Conservation (phyloP, 2,888 invertebrate species). For the Stenurella melanura region DNA sequence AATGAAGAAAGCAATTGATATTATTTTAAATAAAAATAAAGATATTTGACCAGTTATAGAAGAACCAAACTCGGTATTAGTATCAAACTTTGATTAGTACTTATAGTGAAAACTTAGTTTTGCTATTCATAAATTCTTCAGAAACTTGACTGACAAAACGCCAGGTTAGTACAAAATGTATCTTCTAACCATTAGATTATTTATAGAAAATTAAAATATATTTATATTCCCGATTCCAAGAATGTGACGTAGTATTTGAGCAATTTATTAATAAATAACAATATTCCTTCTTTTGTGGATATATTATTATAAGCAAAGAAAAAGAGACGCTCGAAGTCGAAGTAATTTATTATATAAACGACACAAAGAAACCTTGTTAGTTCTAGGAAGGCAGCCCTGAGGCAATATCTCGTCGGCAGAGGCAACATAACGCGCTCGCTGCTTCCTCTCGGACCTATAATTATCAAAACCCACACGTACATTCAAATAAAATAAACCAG, state of each 20-base stretch:
- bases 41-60: too few species aligned
- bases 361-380: slow-evolving; percentile 71
- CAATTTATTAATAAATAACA: slow-evolving; percentile 21
- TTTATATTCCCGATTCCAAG: slow-evolving; percentile 6
- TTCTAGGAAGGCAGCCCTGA: slow-evolving; percentile 67
- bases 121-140: too few species aligned
- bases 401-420: slow-evolving; percentile 53
- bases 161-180: too few species aligned
- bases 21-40: too few species aligned
- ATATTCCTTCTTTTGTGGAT: slow-evolving; percentile 17
- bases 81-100: too few species aligned
- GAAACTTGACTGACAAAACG: too few species aligned
- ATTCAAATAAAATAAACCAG: slow-evolving; percentile 54
- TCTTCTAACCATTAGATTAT: not conserved
- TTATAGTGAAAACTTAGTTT: too few species aligned
- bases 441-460: slow-evolving; percentile 71
- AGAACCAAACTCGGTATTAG: too few species aligned
- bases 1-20: too few species aligned
- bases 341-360: slow-evolving; percentile 65
- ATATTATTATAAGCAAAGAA: slow-evolving; percentile 14
- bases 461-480: slow-evolving; percentile 70
- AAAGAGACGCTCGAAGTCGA: slow-evolving; percentile 37
- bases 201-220: not conserved
- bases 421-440: slow-evolving; percentile 48
- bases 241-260: slow-evolving; percentile 4